Evolutionary conservation across 2,888 invertebrate species (phyloP).

Genomic region (Euzetes globulus): DNA sequence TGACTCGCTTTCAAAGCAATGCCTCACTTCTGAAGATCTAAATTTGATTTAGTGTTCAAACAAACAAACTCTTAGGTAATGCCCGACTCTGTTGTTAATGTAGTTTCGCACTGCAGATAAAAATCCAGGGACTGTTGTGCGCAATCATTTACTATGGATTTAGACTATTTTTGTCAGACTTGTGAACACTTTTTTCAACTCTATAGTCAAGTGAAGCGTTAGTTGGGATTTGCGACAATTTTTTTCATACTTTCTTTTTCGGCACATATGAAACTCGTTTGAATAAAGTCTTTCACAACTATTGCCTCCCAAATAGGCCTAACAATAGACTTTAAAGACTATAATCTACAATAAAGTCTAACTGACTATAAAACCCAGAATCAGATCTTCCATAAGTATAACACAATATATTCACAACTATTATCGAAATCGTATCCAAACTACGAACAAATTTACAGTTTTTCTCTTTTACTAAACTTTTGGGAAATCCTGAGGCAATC

Average conservation of each 20-base stretch:
- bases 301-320: not conserved
- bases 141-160: conserved; percentile 6
- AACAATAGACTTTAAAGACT: not conserved
- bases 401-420: conserved; percentile 6
- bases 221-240: not conserved
- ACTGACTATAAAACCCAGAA: conserved; percentile 15
- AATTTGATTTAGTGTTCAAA: conserved; percentile 10
- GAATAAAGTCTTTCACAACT: not conserved
- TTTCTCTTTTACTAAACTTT: not conserved
- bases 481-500: not conserved
- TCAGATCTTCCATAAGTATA: not conserved
- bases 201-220: conserved; percentile 7
- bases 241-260: not conserved
- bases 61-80: not conserved
- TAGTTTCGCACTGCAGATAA: not conserved
- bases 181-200: not conserved
- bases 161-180: not conserved
- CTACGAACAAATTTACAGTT: not conserved
- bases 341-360: conserved; percentile 14
- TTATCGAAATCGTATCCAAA: not conserved
- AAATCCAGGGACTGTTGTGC: not conserved
- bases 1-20: not conserved
- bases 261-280: conserved; percentile 1
- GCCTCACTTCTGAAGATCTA: not conserved
- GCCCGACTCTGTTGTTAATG: not conserved